Evolutionary conservation across 2,113 vertebrate species (phyloP).

Genomic region (Brachirus orientalis): DNA sequence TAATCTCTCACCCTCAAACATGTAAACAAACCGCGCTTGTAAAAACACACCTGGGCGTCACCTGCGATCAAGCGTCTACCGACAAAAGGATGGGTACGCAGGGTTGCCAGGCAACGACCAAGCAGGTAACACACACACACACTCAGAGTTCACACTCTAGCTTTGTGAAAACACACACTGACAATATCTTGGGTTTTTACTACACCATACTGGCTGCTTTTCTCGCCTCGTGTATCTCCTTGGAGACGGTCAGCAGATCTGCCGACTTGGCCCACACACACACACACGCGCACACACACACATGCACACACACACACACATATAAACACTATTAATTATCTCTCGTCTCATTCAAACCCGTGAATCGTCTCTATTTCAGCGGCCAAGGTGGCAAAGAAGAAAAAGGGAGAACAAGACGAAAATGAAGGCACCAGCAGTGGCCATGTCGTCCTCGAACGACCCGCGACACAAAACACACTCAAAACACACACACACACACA

Average conservation of each 20-base stretch:
- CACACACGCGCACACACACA: constrained; percentile 29
- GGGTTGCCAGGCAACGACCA: constrained; percentile 48
- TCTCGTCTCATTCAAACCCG: constrained; percentile 54
- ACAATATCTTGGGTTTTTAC: constrained; percentile 44
- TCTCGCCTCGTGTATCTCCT: constrained; percentile 60
- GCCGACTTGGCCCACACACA: constrained; percentile 3
- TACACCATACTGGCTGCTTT: constrained; percentile 53
- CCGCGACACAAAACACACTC: constrained; percentile 1
- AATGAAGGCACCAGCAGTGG: background rate
- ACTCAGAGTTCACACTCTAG: constrained; percentile 1
- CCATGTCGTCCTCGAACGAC: constrained; percentile 29
- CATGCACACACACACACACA: constrained; percentile 23
- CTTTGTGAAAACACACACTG: constrained; percentile 36
- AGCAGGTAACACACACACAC: constrained; percentile 43
- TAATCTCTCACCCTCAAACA: background rate
- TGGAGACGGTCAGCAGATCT: constrained; percentile 56
- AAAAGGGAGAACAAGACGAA: background rate
- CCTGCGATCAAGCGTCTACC: constrained; percentile 27
- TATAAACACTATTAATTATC: constrained; percentile 58
- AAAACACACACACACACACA: constrained; percentile 8
- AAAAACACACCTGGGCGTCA: constrained; percentile 34
- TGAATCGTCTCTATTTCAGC: constrained; percentile 46
- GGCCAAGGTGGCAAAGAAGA: constrained; percentile 23
- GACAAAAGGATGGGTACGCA: no score
- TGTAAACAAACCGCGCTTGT: background rate